Conservation (phyloP, 2,797 vertebrate genomes). For the Rhinogobio ventralis region DNA sequence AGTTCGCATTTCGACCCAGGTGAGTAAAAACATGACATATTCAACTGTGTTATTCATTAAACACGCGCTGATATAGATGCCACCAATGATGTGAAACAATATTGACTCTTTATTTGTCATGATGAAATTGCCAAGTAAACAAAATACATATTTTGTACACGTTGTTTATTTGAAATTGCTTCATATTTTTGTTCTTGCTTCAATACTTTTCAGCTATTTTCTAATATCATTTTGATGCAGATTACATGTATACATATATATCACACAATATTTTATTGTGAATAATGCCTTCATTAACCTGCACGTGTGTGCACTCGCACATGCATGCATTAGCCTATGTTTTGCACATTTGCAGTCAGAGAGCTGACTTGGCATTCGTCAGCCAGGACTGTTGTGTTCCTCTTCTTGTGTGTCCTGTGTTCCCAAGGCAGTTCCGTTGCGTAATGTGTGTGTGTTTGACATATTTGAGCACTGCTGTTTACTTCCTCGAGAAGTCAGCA, state of each 20-base stretch:
- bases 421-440: conserved; percentile 54
- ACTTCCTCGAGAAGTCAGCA: conserved; percentile 51
- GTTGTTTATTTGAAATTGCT: too few relatives aligned
- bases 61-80: not conserved
- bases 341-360: conserved; percentile 26
- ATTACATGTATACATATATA: not conserved
- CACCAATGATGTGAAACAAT: not conserved
- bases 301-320: conserved; percentile 29
- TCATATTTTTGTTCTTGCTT: not conserved
- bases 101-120: not conserved
- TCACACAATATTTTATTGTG: not conserved
- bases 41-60: not conserved
- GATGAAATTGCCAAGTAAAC: not conserved
- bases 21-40: conserved; percentile 73
- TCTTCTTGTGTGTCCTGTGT: conserved; percentile 48
- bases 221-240: not conserved
- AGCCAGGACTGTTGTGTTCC: conserved; percentile 45
- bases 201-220: not conserved
- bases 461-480: conserved; percentile 50
- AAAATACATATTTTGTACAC: not conserved
- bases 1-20: conserved; percentile 95
- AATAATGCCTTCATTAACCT: not conserved
- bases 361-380: conserved; percentile 33
- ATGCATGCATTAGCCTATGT: conserved; percentile 29
- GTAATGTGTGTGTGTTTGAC: conserved; percentile 54